Conservation (phyloP, 1,140 invertebrate species). For the Philopotamus ludificatus region DNA sequence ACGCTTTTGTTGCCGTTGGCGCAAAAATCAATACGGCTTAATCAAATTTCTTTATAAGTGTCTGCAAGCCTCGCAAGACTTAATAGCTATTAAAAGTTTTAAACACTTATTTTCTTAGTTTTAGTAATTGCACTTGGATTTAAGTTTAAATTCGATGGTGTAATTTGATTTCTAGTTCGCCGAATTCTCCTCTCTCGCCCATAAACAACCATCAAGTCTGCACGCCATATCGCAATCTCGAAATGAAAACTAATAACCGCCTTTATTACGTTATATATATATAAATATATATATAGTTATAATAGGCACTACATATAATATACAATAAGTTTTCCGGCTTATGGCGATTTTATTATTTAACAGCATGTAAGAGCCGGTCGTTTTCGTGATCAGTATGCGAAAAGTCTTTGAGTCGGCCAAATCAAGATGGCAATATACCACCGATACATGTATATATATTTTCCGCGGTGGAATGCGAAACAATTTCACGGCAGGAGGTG, state of each 20-base stretch:
- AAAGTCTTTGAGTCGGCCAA: not conserved
- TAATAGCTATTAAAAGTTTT: conserved; percentile 41
- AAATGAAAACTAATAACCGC: conserved; percentile 41
- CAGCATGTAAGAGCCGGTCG: not conserved
- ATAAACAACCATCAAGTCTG: conserved; percentile 38
- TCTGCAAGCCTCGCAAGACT: conserved; percentile 36
- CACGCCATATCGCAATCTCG: conserved; percentile 40
- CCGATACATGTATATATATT: too few species aligned
- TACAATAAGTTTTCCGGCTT: not conserved
- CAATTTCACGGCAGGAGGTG: not conserved
- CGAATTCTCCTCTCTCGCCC: conserved; percentile 33
- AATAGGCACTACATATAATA: too few species aligned
- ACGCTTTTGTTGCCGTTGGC: conserved; percentile 6
- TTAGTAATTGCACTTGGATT: conserved; percentile 42
- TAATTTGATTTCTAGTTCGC: conserved; percentile 41
- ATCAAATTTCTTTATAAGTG: conserved; percentile 40
- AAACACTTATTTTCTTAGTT: conserved; percentile 42
- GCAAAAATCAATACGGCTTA: conserved; percentile 38
- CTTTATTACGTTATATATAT: conserved; percentile 28
- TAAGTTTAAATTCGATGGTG: conserved; percentile 42
- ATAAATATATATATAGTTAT: conserved; percentile 5
- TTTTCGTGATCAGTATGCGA: not conserved
- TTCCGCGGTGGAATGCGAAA: too few species aligned
- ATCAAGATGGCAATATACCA: not conserved
- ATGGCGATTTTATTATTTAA: not conserved